phyloP scores from a whole-genome alignment of 1,140 invertebrate genomes.

The Heliothis subflexa region DNA sequence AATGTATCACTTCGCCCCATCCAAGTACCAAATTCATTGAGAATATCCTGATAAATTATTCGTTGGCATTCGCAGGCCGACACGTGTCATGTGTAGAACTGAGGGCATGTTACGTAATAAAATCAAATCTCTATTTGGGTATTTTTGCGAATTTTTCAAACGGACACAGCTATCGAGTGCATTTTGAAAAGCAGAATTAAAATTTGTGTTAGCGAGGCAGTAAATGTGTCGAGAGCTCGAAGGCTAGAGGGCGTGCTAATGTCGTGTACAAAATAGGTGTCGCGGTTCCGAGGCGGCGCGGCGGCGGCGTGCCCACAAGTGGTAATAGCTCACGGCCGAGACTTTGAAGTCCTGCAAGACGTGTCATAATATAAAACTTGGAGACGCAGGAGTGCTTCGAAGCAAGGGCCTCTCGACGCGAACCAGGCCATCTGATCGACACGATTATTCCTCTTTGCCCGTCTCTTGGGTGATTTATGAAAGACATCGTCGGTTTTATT shows the following conservation, averaged over 20 bases:
- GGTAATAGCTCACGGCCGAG: conserved; percentile 16
- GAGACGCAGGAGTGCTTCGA: conserved; percentile 58
- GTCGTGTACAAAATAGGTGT: conserved; percentile 8
- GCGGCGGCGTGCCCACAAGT: conserved; percentile 6
- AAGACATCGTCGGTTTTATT: conserved; percentile 50
- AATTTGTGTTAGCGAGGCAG: background rate
- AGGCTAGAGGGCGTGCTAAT: background rate
- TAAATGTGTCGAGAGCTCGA: conserved; percentile 3
- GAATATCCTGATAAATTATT: background rate
- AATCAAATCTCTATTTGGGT: too few relatives aligned
- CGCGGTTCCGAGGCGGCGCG: background rate
- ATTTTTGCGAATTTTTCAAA: background rate
- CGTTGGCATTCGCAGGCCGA: background rate
- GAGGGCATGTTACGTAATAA: background rate
- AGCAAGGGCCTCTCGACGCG: conserved; percentile 59
- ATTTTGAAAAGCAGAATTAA: background rate
- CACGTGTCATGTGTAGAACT: background rate
- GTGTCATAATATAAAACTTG: conserved; percentile 68
- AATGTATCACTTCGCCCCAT: background rate
- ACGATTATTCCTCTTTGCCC: conserved; percentile 51
- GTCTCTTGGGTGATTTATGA: conserved; percentile 50
- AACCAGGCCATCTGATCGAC: conserved; percentile 71
- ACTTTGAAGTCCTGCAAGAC: conserved; percentile 60
- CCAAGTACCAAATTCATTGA: background rate
- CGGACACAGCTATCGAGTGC: background rate